These are phyloP conservation scores for Naja naja DNA, from an alignment of 2,113 vertebrate genomes.

Conservation along the genomic window DNA sequence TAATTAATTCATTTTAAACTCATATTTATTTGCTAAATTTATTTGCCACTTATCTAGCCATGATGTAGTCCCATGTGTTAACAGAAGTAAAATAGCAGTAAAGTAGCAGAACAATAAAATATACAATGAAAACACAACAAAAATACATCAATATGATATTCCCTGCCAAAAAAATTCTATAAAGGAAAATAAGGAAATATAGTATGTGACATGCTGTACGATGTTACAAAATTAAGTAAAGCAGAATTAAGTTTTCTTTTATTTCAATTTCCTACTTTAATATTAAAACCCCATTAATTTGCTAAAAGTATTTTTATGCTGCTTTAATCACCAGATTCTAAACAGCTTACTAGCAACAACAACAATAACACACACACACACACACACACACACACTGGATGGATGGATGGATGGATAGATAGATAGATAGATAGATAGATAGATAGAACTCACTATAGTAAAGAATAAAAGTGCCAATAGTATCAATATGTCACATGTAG, in stretches of 20 bases:
- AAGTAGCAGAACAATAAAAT: too few species aligned
- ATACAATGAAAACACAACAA: too few species aligned
- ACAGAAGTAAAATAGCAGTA: too few species aligned
- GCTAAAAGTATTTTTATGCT: not conserved
- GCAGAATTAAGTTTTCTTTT: not conserved
- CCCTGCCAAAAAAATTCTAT: too few species aligned
- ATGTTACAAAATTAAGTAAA: not conserved
- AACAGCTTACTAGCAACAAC: not conserved
- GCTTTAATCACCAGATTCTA: not conserved
- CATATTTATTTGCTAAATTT: too few species aligned
- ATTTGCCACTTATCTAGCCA: not conserved
- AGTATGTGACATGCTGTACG: not conserved
- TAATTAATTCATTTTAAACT: not conserved
- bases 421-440: too few species aligned
- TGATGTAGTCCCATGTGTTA: too few species aligned
- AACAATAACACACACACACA: not conserved
- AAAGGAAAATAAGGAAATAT: not conserved
- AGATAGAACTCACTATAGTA: not conserved
- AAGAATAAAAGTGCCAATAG: not conserved
- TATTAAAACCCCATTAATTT: not conserved
- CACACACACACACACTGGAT: too few species aligned
- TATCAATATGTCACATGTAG: not conserved
- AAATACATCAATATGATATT: too few species aligned
- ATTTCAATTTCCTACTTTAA: not conserved
- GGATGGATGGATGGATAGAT: too few species aligned